Conservation (phyloP, 2,888 invertebrate species). For the Drosophila affinis region DNA sequence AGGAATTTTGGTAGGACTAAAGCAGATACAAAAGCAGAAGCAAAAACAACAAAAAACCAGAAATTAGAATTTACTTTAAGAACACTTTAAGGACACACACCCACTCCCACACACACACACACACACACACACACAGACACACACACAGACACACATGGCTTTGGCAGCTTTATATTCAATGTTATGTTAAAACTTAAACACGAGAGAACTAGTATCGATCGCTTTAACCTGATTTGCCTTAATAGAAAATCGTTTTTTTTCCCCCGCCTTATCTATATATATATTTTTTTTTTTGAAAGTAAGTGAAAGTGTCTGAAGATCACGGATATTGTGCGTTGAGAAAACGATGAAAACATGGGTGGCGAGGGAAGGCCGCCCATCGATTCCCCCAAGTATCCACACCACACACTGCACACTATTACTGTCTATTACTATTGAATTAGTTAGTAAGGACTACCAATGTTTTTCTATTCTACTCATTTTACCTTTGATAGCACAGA, state of each 20-base stretch:
- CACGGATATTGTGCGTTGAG: conserved; percentile 46
- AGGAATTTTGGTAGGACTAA: conserved; percentile 33
- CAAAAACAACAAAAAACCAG: conserved; percentile 12
- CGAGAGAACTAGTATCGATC: conserved; percentile 11
- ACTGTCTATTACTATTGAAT: conserved; percentile 30
- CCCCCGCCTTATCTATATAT: conserved; percentile 3
- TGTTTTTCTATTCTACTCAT: conserved; percentile 53
- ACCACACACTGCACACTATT: conserved; percentile 2
- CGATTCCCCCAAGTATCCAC: conserved; percentile 14
- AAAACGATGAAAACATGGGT: neutral
- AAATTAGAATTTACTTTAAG: conserved; percentile 43
- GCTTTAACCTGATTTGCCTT: conserved; percentile 70
- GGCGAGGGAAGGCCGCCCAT: neutral
- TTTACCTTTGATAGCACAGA: conserved; percentile 30
- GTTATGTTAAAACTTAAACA: conserved; percentile 47
- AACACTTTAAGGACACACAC: conserved; percentile 23
- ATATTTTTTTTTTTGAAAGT: conserved; percentile 19
- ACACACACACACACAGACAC: conserved; percentile 25
- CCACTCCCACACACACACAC: neutral
- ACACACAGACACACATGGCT: conserved; percentile 32
- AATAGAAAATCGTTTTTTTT: conserved; percentile 59
- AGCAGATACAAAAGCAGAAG: too few species aligned
- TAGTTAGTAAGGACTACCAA: conserved; percentile 38
- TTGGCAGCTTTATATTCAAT: conserved; percentile 56
- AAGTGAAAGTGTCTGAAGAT: conserved; percentile 21